These are phyloP conservation scores for Alcedo quadribrachys DNA, from an alignment of 2,797 vertebrate species.

Conservation along the genomic window DNA sequence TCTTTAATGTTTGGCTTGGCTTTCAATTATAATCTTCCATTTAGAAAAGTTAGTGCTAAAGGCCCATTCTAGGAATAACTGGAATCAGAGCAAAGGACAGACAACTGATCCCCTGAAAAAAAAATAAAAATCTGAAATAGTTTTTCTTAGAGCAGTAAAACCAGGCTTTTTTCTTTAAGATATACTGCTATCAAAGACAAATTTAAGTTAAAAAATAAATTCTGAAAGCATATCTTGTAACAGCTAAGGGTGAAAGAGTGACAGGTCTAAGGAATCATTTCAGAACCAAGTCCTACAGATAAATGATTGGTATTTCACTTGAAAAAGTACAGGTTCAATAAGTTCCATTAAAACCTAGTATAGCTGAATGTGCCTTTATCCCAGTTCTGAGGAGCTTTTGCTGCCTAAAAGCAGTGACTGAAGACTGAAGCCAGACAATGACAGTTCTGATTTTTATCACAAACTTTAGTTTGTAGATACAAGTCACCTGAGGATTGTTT, in stretches of 20 bases:
- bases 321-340: background rate
- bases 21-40: background rate
- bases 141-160: background rate
- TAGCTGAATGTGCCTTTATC: background rate
- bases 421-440: background rate
- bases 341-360: background rate
- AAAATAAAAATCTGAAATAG: accelerated
- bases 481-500: background rate
- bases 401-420: background rate
- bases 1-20: background rate
- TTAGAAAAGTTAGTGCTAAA: slow-evolving; percentile 24
- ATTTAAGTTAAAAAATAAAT: background rate
- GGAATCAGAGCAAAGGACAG: background rate
- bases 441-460: background rate
- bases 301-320: background rate
- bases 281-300: background rate
- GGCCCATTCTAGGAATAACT: background rate
- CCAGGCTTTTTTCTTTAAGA: background rate
- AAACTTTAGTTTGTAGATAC: background rate
- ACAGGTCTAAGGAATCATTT: background rate
- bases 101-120: background rate
- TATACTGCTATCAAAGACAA: background rate
- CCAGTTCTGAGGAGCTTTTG: background rate
- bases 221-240: background rate
- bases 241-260: background rate